Evolutionary conservation across 1,140 invertebrate genomes (phyloP), one percentile per base, ranked within the genome.

Genomic region (Choristoneura fumiferana): DNA sequence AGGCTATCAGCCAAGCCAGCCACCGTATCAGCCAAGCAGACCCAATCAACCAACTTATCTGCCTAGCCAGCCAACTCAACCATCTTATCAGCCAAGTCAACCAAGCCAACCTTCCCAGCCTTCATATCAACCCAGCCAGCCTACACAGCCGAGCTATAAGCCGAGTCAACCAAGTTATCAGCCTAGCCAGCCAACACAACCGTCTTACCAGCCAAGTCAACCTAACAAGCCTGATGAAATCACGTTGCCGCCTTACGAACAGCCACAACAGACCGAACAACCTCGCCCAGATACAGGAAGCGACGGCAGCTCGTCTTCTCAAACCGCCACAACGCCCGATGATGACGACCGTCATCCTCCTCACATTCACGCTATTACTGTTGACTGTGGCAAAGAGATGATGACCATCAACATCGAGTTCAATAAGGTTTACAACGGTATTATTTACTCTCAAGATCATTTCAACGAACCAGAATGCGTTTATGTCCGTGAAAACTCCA

Each of bases 341-440:
- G 86, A 87, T 38, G 86, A 89, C 2, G 84, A 91, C 8, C 91
- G 91, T 43, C 94, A 95, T 72, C 93, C 94, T 22, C 94, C 95
- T 8, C 94, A 95, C 65, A 94, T 96, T 64, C 93, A 95, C 69
- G 91, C 89, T 0, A 92, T 96, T 43, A 92, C 95, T 14, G 95
- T 96, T 1, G 89, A 94, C 57, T 96, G 95, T 70, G 93, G 93
- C 38, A 95, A 95, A 77, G 94, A 95, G 57, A 93, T 93, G 91
- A 96, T 96, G 95, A 94, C 93, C 0, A 95, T 96, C 39, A 93
- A 94, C 52, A 92, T 96, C 1, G 94, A 95, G 79, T 96, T 96
- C 77, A 95, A 95, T 71, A 91, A 93, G 60, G 81, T 81, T 17
- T 96, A 95, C 68, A 92, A 95, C 65, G 95, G 95, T 5, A 89